Evolutionary conservation across 2,797 vertebrate genomes (phyloP).

Genomic region (Cirrhinus mrigala): DNA sequence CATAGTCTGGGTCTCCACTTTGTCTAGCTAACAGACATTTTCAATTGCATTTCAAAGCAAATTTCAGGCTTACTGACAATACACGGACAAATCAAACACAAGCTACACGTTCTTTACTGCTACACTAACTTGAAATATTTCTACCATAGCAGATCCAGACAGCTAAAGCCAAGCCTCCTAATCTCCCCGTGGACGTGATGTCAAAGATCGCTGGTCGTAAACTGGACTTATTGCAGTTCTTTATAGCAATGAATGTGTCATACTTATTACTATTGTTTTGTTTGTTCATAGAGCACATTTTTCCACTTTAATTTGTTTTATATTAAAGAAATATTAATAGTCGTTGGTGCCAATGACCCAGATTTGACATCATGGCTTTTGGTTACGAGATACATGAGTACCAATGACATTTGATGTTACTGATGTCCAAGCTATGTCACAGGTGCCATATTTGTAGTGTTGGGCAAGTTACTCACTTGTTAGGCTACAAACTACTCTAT

Average conservation of each 20-base stretch:
- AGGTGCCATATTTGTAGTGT: background rate
- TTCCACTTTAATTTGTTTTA: background rate
- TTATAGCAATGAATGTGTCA: constrained; percentile 40
- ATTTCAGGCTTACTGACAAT: constrained; percentile 22
- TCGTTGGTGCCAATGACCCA: background rate
- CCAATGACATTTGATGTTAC: background rate
- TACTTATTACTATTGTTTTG: constrained; percentile 29
- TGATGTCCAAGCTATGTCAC: background rate
- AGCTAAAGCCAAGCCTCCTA: constrained; percentile 21
- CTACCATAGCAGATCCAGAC: constrained; percentile 7
- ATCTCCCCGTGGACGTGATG: constrained; percentile 12
- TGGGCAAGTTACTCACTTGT: background rate
- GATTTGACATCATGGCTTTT: background rate
- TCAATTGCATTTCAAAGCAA: constrained; percentile 5
- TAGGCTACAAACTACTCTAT: background rate
- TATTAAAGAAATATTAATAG: background rate
- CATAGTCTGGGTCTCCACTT: constrained; percentile 30
- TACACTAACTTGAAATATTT: constrained; percentile 15
- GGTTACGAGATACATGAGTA: background rate
- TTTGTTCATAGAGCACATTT: constrained; percentile 3
- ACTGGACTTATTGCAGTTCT: constrained; percentile 8
- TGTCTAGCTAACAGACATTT: constrained; percentile 32
- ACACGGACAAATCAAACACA: constrained; percentile 6
- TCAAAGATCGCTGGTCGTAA: constrained; percentile 25
- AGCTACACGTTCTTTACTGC: background rate